Percentiles rank a stretch among this genome's conserved stretches.
Evolutionary conservation across 2,797 vertebrate genomes (phyloP).

Genomic region (Agapornis canus): DNA sequence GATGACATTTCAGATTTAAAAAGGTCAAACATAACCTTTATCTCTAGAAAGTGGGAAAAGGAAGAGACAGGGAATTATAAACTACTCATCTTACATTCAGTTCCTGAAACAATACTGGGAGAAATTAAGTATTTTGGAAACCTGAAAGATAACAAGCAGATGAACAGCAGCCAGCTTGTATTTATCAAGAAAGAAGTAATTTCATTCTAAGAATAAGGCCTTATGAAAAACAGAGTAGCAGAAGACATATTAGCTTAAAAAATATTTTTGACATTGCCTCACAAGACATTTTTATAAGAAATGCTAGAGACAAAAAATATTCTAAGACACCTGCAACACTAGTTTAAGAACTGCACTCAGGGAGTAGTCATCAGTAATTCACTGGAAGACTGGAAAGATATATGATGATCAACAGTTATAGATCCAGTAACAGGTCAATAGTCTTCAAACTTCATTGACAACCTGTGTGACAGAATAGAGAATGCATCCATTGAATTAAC

Average conservation of each 20-base stretch:
- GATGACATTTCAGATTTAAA: slow-evolving; percentile 23
- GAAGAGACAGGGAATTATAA: slow-evolving; percentile 2
- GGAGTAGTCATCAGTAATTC: neutral
- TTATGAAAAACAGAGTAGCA: neutral
- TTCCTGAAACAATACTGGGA: neutral
- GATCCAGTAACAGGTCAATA: neutral
- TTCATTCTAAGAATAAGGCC: neutral
- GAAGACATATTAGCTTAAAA: neutral
- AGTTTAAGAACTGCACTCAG: neutral
- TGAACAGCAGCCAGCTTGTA: neutral
- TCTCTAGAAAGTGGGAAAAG: neutral
- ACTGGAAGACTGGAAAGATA: neutral
- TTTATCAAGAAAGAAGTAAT: neutral
- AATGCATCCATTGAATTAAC: neutral
- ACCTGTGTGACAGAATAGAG: neutral
- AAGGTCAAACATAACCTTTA: slow-evolving; percentile 41
- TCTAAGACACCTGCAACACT: neutral
- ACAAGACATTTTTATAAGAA: neutral
- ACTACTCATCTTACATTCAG: neutral
- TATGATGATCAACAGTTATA: neutral
- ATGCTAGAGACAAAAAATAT: neutral
- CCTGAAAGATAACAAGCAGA: neutral
- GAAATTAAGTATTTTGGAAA: slow-evolving; percentile 6
- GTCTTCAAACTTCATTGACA: neutral
- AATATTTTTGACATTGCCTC: neutral